phyloP scores from a whole-genome alignment of 2,888 invertebrate genomes.

The Liposcelis brunnea region DNA sequence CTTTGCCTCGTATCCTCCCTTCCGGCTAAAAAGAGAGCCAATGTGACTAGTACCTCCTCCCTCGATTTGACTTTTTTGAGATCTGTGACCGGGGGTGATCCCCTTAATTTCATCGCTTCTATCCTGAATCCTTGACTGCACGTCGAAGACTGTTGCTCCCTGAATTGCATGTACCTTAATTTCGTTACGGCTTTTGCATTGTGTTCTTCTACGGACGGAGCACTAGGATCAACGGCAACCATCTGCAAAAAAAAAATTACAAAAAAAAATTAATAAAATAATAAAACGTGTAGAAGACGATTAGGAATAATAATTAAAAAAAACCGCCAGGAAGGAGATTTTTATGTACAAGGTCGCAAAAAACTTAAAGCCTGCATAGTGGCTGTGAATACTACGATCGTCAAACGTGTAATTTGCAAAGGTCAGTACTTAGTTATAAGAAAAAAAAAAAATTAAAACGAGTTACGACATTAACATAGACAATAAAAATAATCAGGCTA shows the following conservation, averaged over 20 bases:
- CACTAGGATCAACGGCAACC: conserved; percentile 74
- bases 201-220: conserved; percentile 74
- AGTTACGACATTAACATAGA: no score
- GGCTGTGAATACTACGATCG: no score
- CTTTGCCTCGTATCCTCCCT: conserved; percentile 46
- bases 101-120: conserved; percentile 72
- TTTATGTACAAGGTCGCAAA: neutral
- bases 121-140: conserved; percentile 87
- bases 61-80: conserved; percentile 70
- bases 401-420: no score
- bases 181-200: conserved; percentile 74
- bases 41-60: conserved; percentile 52
- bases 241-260: conserved; percentile 32
- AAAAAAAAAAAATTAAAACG: no score
- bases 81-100: conserved; percentile 68
- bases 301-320: neutral
- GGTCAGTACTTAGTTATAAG: no score
- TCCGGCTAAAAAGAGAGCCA: conserved; percentile 54
- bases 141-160: conserved; percentile 85
- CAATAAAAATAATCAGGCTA: no score
- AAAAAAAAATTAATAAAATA: neutral
- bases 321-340: neutral
- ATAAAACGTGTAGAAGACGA: neutral
- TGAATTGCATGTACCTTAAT: conserved; percentile 89
- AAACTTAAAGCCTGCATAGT: no score